A percentile compares a stretch with the other conserved stretches of the same genome.
These are phyloP conservation scores for Seriola aureovittata DNA, from an alignment of 2,113 vertebrate species.

Conservation along the genomic window DNA sequence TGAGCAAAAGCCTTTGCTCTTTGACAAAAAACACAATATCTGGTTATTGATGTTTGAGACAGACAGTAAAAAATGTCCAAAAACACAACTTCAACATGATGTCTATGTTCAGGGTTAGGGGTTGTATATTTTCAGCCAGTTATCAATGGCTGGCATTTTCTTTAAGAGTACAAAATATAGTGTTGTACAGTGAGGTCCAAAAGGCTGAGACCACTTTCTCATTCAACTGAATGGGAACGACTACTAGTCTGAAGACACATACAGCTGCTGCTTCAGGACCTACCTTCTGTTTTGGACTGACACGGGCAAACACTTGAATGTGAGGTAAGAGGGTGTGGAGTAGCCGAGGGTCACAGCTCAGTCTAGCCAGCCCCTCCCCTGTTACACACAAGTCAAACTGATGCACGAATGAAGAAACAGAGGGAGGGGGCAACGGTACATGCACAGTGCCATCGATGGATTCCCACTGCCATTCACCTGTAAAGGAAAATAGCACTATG, in stretches of 20 bases:
- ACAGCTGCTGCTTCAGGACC: neutral
- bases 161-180: no score
- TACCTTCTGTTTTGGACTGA: constrained; percentile 88
- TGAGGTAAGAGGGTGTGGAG: constrained; percentile 83
- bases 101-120: no score
- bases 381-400: constrained; percentile 92
- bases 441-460: constrained; percentile 87
- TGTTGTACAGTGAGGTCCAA: neutral
- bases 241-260: neutral
- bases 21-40: constrained; percentile 9
- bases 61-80: neutral
- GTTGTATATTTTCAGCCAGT: neutral
- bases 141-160: neutral
- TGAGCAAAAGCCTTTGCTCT: neutral
- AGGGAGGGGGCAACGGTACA: constrained; percentile 78
- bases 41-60: constrained; percentile 4
- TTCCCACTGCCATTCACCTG: constrained; percentile 90
- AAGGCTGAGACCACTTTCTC: no score
- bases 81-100: neutral
- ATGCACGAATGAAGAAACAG: constrained; percentile 78
- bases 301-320: constrained; percentile 84
- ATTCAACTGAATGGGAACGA: neutral
- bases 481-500: constrained; percentile 25
- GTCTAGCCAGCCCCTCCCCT: constrained; percentile 89
- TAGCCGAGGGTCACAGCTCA: constrained; percentile 79